Conservation (phyloP, 2,113 vertebrate genomes). For the Catharus bicknelli region DNA sequence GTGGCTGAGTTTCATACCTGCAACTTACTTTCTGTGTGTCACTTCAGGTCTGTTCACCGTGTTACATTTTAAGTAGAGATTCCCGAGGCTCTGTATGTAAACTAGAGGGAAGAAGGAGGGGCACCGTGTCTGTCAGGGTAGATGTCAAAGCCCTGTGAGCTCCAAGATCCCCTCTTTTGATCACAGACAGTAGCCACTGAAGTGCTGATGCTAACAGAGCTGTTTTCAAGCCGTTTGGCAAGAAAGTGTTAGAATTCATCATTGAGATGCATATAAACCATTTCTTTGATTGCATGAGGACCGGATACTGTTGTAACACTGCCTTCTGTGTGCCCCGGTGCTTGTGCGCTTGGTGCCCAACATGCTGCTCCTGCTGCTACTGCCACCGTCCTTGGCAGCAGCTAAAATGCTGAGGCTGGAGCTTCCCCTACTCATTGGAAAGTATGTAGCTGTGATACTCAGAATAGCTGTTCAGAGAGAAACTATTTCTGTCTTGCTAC, state of each 20-base stretch:
- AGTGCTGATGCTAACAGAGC: background rate
- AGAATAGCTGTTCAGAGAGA: background rate
- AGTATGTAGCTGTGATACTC: background rate
- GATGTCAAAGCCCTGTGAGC: background rate
- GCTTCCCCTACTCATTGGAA: background rate
- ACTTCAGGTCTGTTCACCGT: background rate
- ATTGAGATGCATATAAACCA: background rate
- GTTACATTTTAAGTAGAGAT: background rate
- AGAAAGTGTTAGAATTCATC: conserved; percentile 4
- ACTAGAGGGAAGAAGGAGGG: background rate
- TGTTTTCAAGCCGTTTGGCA: conserved; percentile 37
- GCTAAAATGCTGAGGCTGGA: background rate
- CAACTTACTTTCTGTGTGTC: background rate
- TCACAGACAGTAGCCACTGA: background rate
- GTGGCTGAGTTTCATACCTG: background rate
- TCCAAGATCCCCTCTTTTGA: conserved; percentile 3
- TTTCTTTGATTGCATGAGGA: background rate
- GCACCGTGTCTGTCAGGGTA: background rate
- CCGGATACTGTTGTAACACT: background rate
- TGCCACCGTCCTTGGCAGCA: background rate
- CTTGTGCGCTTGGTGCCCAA: fast-evolving
- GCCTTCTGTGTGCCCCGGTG: fast-evolving
- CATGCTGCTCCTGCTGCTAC: background rate
- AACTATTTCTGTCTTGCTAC: background rate
- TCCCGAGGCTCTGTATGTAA: background rate